Evolutionary conservation across 2,888 invertebrate species (phyloP).

Genomic region (Phasia obesa): DNA sequence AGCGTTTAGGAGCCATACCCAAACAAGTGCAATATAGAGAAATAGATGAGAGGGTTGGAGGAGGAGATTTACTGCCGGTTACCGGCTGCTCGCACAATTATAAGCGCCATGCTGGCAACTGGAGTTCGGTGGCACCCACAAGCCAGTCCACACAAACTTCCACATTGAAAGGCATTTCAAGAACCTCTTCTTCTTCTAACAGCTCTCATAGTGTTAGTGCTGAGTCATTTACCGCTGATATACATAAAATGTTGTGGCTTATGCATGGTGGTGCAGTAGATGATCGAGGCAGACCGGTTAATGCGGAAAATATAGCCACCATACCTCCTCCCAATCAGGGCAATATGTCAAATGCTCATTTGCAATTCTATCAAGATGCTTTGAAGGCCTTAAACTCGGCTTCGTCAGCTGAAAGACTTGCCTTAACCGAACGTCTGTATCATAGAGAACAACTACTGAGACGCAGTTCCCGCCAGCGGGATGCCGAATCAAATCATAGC

Average conservation of each 20-base stretch:
- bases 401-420: constrained; percentile 76
- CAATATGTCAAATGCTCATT: constrained; percentile 78
- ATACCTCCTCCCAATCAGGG: constrained; percentile 74
- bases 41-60: constrained; percentile 75
- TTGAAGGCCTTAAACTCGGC: constrained; percentile 76
- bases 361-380: constrained; percentile 80
- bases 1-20: constrained; percentile 83
- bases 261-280: constrained; percentile 79
- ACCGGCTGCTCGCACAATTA: constrained; percentile 63
- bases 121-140: constrained; percentile 60
- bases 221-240: constrained; percentile 83
- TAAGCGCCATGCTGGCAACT: constrained; percentile 75
- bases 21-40: constrained; percentile 81
- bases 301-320: constrained; percentile 73
- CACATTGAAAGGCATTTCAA: constrained; percentile 83
- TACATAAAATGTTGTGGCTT: constrained; percentile 82
- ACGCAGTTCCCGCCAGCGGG: constrained; percentile 76
- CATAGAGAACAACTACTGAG: constrained; percentile 76
- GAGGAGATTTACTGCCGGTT: constrained; percentile 22
- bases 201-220: constrained; percentile 84
- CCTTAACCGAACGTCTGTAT: constrained; percentile 77
- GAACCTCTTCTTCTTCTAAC: constrained; percentile 84
- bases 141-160: constrained; percentile 76
- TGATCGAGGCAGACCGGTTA: constrained; percentile 76
- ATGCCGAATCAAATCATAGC: constrained; percentile 72